Evolutionary conservation across 2,113 vertebrate species (phyloP), one percentile per base, ranked within the genome.

Genomic region (Cololabis saira): DNA sequence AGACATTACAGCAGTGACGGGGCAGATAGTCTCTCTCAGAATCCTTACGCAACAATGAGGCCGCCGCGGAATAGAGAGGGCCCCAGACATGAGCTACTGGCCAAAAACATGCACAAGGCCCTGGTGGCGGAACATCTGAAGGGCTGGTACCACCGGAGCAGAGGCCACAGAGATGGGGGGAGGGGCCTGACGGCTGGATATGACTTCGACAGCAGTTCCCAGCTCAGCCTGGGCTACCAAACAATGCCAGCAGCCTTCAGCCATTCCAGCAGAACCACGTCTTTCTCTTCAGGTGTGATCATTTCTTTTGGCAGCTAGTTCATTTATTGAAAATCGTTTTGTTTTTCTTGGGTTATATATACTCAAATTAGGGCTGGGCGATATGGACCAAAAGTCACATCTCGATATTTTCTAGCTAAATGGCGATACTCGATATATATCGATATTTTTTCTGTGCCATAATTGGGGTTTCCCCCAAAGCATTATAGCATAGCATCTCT

Each of bases 61-160:
- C 94, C 96, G 42, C 95, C 96, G 0, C 88, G 95, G 64, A 96
- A 85, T 89, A 88, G 95, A 2, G 90, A 94, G 0, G 91, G 90
- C 1, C 96, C 95, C 71, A 91, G 94, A 0, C 90, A 85, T 16
- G 95, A 98, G 82, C 94, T 95, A 45, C 87, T 98, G 84, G 95
- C 95, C 72, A 98, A 96, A 92, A 98, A 95, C 92, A 96, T 98
- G 92, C 95, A 98, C 66, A 98, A 97, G 83, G 96, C 97, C 67
- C 88, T 97, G 88, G 96, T 98, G 49, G 96, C 95, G 0, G 96
- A 98, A 83, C 97, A 98, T 54, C 93, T 99, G 52, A 94, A 95
- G 9, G 97, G 96, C 73, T 98, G 97, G 97, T 99, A 98, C 89
- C 95, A 98, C 61, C 94, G 97, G n/a, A 96, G 90, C 85, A 94